Evolutionary conservation across 2,797 vertebrate genomes (phyloP).

Genomic region (Rhinoraja longicauda): DNA sequence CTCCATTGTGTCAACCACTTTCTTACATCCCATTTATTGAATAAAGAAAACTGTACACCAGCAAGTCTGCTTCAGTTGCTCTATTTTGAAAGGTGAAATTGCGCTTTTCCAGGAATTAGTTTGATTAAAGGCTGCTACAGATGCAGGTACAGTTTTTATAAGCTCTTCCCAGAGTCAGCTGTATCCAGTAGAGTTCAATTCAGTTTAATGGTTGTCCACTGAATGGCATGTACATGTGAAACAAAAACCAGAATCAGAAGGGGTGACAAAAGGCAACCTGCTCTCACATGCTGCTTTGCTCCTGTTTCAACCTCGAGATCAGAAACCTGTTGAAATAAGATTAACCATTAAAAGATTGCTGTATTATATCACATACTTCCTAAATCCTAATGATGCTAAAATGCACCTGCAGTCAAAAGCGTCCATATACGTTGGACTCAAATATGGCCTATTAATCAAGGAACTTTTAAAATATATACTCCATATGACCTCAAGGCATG

Average conservation of each 20-base stretch:
- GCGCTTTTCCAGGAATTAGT: slow-evolving; percentile 38
- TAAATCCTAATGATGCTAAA: neutral
- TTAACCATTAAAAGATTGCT: too few species aligned
- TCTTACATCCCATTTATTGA: slow-evolving; percentile 74
- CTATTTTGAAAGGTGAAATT: slow-evolving; percentile 38
- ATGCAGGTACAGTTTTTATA: slow-evolving; percentile 34
- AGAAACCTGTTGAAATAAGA: slow-evolving; percentile 73
- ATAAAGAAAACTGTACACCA: slow-evolving; percentile 76
- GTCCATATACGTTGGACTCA: neutral
- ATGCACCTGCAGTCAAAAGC: neutral
- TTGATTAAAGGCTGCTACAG: slow-evolving; percentile 39
- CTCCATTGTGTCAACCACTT: slow-evolving; percentile 75
- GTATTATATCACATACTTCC: neutral
- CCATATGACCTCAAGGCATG: neutral
- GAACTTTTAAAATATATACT: too few species aligned
- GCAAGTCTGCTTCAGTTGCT: slow-evolving; percentile 37
- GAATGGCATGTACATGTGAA: slow-evolving; percentile 75
- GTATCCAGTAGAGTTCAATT: slow-evolving; percentile 66
- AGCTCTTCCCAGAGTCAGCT: slow-evolving; percentile 34
- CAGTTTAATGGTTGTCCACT: slow-evolving; percentile 78
- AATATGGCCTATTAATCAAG: neutral
- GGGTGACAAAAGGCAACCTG: slow-evolving; percentile 74
- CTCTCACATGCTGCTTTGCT: slow-evolving; percentile 76
- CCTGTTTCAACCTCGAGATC: slow-evolving; percentile 70
- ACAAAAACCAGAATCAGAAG: slow-evolving; percentile 78